Evolutionary conservation across 2,797 vertebrate species (phyloP).

Genomic region (Enteromius paludinosus): DNA sequence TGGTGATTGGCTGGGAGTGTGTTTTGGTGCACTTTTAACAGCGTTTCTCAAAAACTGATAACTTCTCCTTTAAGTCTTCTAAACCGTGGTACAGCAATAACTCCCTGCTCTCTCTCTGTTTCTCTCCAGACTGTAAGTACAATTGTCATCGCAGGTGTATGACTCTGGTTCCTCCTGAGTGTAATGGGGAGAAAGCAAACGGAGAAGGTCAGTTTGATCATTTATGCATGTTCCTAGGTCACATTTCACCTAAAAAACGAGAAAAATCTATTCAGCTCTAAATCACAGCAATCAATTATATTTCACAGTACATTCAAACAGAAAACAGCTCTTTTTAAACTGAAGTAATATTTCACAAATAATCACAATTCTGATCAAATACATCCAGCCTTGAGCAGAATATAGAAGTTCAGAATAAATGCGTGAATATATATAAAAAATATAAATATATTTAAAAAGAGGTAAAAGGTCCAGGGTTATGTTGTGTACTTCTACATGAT

Average conservation of each 20-base stretch:
- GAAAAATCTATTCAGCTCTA: background rate
- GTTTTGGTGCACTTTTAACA: background rate
- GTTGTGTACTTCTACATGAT: no score
- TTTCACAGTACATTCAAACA: background rate
- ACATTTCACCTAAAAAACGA: no score
- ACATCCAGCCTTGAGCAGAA: background rate
- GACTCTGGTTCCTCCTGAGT: conserved; percentile 72
- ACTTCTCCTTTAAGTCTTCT: background rate
- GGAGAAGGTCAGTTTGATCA: conserved; percentile 65
- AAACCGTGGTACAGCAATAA: background rate
- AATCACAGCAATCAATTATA: background rate
- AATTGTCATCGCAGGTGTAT: conserved; percentile 81
- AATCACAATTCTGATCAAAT: background rate
- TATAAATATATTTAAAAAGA: background rate
- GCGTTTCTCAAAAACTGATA: background rate
- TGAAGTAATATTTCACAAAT: background rate
- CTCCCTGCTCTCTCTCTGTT: background rate
- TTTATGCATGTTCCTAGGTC: background rate
- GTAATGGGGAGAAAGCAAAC: conserved; percentile 74
- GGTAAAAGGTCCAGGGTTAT: no score
- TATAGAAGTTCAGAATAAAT: background rate
- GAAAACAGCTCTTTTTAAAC: background rate
- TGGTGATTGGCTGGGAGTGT: background rate
- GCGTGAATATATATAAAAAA: background rate
- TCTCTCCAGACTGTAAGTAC: conserved; percentile 77